phyloP scores from a whole-genome alignment of 2,888 invertebrate genomes.

The Cistogaster globosa region DNA sequence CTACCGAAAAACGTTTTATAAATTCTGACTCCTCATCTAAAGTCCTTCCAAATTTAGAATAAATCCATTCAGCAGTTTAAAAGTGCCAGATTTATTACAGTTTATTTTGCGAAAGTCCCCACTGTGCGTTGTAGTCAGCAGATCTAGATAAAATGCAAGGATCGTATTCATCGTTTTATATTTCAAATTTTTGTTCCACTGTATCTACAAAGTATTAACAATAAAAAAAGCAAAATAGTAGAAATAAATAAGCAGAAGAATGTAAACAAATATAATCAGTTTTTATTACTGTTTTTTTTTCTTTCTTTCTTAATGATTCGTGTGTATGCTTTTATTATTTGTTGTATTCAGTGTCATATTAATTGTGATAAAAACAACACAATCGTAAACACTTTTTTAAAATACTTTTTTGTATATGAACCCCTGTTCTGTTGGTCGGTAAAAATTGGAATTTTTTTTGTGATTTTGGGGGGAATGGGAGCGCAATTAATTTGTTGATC shows the following conservation, averaged over 20 bases:
- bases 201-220: background rate
- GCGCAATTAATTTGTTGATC: constrained; percentile 35
- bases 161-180: too few relatives aligned
- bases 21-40: too few relatives aligned
- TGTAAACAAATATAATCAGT: constrained; percentile 65
- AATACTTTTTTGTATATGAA: background rate
- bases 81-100: too few relatives aligned
- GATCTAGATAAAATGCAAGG: too few relatives aligned
- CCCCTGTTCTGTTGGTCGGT: constrained; percentile 16
- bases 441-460: constrained; percentile 19
- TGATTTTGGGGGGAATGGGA: constrained; percentile 7
- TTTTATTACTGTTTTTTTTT: constrained; percentile 43
- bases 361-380: constrained; percentile 63
- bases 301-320: constrained; percentile 6
- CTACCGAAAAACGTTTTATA: too few relatives aligned
- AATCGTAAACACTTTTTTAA: constrained; percentile 15
- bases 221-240: constrained; percentile 1
- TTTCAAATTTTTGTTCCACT: background rate
- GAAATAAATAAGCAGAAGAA: constrained; percentile 27
- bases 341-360: constrained; percentile 67
- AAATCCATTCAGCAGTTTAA: too few relatives aligned
- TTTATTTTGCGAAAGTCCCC: too few relatives aligned
- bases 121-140: too few relatives aligned
- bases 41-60: too few relatives aligned
- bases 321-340: constrained; percentile 40